These are phyloP conservation scores for Saimiri boliviensis DNA, from an alignment of 2,113 vertebrate genomes.

Conservation along the genomic window DNA sequence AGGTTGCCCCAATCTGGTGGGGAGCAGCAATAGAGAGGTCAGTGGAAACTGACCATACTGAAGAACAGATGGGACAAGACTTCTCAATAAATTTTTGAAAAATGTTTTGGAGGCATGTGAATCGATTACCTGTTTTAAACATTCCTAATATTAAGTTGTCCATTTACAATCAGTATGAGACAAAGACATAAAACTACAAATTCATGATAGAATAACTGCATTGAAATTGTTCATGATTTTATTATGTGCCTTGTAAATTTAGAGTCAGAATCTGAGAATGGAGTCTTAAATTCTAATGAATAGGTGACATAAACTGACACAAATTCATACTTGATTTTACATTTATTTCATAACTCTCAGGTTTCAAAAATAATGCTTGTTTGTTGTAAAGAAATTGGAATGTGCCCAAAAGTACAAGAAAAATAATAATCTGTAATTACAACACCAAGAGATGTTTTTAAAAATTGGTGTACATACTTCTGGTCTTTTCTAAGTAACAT, in stretches of 20 bases:
- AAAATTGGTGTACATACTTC: not conserved
- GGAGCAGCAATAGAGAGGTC: not conserved
- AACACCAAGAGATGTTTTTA: not conserved
- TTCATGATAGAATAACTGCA: not conserved
- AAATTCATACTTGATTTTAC: not conserved
- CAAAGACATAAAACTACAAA: not conserved
- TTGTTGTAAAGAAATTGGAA: not conserved
- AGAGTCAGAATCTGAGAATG: not conserved
- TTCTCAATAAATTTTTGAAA: not conserved
- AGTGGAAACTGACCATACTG: not conserved
- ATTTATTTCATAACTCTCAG: conserved; percentile 18
- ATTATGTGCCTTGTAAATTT: not conserved
- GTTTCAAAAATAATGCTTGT: not conserved
- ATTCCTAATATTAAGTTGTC: not conserved
- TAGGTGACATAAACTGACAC: not conserved
- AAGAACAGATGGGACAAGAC: not conserved
- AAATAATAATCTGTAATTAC: conserved; percentile 4
- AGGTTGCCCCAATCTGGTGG: not conserved
- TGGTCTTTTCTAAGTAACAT: not conserved
- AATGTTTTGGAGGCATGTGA: not conserved
- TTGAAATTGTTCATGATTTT: not conserved
- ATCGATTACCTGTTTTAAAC: not conserved
- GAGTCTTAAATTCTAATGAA: not conserved
- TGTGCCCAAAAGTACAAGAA: conserved; percentile 7
- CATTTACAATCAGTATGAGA: not conserved